Evolutionary conservation across 2,113 vertebrate genomes (phyloP), one percentile per base, ranked within the genome.

Genomic region (Sander vitreus): DNA sequence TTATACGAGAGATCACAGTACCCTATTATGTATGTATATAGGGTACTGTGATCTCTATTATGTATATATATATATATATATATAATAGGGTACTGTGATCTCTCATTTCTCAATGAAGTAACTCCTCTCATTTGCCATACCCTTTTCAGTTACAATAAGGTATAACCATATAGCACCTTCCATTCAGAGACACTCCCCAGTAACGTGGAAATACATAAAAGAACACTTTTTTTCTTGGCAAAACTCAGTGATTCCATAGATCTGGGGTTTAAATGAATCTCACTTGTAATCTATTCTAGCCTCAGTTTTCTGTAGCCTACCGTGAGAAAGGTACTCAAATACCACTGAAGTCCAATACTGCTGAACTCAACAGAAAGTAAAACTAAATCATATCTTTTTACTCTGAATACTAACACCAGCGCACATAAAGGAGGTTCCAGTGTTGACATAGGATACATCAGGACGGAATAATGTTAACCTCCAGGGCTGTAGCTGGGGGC

Each of bases 361-460:
- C 81, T 73, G 66, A 81, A 57, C 81, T 85, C 73, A 65, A 73
- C 83, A 81, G 36, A 91, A 83, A 76, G 66, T 23, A 60, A 84
- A 85, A 85, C 63, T 57, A 30, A 74, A 65, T 78, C 80, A 54
- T 76, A 77, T 81, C 3, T 84, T 78, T 83, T 77, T 64, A 51
- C 33, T 47, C 68, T 27, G 68, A 81, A 81, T 78, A 58, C 53
- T 63, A 75, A 81, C 66, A 76, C 45, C 54, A 14, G 67, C 25
- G 81, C 59, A 68, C 66, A 73, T 21, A 33, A 63, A 82, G 51
- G 23, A 69, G 64, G 76, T 51, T 19, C 23, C 60, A 78, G 48
- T 48, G 50, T 43, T 48, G 65, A 83, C 15, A 33, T 48, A 81
- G 62, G 58, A 85, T 72, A 74, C 45, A 62, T 36, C 43, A 21